These are phyloP conservation scores for Coptodon bakossiorum DNA, from an alignment of 2,113 vertebrate genomes.

Conservation along the genomic window DNA sequence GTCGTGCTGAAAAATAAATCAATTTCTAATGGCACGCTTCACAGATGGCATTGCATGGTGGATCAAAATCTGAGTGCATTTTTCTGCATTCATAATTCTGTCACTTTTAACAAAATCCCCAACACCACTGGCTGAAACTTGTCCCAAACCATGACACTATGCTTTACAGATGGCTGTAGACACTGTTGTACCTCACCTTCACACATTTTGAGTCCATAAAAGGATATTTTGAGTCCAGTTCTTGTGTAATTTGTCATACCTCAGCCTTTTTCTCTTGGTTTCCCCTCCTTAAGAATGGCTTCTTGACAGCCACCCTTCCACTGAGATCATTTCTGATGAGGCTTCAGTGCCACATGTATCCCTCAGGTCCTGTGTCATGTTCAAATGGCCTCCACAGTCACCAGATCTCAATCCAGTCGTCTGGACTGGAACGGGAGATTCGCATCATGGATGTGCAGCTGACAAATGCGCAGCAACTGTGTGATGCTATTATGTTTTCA, in stretches of 20 bases:
- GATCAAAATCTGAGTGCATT: background rate
- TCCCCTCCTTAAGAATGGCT: background rate
- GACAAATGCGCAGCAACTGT: background rate
- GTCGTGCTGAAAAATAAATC: background rate
- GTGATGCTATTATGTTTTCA: background rate
- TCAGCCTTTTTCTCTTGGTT: background rate
- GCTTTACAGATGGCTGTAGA: background rate
- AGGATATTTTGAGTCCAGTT: background rate
- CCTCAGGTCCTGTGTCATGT: background rate
- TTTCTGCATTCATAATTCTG: background rate
- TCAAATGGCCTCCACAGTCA: background rate
- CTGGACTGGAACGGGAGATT: background rate
- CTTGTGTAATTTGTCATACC: background rate
- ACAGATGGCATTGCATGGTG: background rate
- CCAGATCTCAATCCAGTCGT: rapidly evolving
- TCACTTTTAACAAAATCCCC: background rate
- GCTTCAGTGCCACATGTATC: background rate
- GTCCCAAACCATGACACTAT: background rate
- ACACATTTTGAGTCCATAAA: background rate
- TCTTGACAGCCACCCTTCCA: background rate
- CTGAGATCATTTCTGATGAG: background rate
- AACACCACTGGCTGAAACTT: background rate
- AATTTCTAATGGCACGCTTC: background rate
- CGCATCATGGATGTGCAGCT: background rate
- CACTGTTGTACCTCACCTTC: background rate